Conservation (phyloP, 2,113 vertebrate genomes). For the Barbus barbus region DNA sequence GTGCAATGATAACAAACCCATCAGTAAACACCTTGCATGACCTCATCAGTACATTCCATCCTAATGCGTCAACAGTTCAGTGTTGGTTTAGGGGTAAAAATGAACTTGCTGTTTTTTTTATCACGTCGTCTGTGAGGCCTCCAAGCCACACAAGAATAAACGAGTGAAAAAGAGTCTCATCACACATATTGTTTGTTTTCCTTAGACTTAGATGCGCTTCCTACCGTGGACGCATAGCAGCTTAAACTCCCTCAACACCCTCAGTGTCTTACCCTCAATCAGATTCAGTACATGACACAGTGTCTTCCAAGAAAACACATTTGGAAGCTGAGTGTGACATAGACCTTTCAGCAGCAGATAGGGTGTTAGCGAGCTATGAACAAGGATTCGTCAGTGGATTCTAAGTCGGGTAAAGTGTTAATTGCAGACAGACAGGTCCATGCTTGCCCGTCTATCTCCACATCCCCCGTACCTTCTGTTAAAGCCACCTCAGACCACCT, state of each 20-base stretch:
- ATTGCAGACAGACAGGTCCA: constrained; percentile 70
- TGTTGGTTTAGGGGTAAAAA: constrained; percentile 15
- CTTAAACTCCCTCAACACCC: constrained; percentile 45
- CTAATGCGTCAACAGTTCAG: neutral
- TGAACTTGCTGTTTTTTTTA: neutral
- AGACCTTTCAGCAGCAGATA: constrained; percentile 35
- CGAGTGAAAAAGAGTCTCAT: neutral
- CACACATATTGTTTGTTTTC: constrained; percentile 31
- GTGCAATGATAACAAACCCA: neutral
- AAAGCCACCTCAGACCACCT: constrained; percentile 21
- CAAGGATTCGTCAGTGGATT: constrained; percentile 46
- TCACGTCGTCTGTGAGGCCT: neutral
- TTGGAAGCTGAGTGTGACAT: constrained; percentile 41
- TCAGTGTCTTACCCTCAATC: constrained; percentile 18
- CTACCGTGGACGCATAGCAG: neutral
- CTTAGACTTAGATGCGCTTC: constrained; percentile 17
- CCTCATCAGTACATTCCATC: neutral
- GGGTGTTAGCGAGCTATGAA: constrained; percentile 15
- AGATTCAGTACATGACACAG: constrained; percentile 20
- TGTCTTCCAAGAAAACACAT: constrained; percentile 38
- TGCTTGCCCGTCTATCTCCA: constrained; percentile 63
- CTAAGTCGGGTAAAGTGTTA: constrained; percentile 64
- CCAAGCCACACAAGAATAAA: neutral
- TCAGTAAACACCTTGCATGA: too few species aligned
- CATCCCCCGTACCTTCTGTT: constrained; percentile 70